These are phyloP conservation scores for Coptotermes formosanus DNA, from an alignment of 1,140 invertebrate genomes.

Conservation along the genomic window DNA sequence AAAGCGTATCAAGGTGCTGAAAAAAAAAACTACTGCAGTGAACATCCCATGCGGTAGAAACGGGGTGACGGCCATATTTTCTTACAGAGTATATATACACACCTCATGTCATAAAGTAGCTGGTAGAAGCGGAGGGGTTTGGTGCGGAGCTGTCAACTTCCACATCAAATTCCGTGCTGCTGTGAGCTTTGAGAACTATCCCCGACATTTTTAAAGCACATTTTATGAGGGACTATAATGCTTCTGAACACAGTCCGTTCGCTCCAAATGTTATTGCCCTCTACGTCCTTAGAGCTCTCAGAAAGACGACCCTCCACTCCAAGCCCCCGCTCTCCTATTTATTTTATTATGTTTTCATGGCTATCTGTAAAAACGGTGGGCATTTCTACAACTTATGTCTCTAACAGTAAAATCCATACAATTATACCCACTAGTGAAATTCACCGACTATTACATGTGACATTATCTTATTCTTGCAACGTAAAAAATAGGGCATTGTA, in stretches of 20 bases:
- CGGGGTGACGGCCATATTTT: background rate
- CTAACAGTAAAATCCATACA: background rate
- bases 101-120: background rate
- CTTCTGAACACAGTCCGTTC: background rate
- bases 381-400: too few relatives aligned
- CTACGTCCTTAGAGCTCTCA: background rate
- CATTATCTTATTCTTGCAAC: too few relatives aligned
- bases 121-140: background rate
- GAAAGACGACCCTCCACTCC: background rate
- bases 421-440: background rate
- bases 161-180: background rate
- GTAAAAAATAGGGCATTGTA: too few relatives aligned
- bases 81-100: background rate
- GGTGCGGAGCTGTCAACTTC: background rate
- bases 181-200: background rate
- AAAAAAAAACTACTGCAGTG: background rate
- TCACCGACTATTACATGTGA: background rate
- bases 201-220: background rate
- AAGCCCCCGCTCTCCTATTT: background rate
- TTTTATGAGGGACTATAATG: background rate
- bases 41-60: background rate
- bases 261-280: conserved; percentile 15
- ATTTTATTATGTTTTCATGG: background rate
- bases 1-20: background rate
- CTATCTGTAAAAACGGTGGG: background rate